Evolutionary conservation across 2,113 vertebrate genomes (phyloP).

Genomic region (Brachyhypopomus occidentalis): DNA sequence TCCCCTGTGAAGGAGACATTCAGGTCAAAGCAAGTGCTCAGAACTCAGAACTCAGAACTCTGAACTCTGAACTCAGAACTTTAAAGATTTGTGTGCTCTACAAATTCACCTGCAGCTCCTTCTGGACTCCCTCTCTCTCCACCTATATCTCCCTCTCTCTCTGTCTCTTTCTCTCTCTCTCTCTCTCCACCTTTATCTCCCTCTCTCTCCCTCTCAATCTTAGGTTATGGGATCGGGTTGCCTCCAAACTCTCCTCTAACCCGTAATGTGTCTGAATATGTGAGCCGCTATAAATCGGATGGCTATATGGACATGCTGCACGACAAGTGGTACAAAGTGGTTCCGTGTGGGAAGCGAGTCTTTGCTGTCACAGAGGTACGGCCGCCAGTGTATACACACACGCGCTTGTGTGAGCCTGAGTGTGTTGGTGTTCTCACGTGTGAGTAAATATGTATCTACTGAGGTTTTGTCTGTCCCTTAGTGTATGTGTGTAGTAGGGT

Average conservation of each 20-base stretch:
- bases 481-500: background rate
- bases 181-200: background rate
- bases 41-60: no score
- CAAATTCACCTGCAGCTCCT: background rate
- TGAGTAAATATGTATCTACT: no score
- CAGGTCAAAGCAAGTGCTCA: no score
- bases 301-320: slow-evolving; percentile 96
- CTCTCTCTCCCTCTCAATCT: slow-evolving; percentile 22
- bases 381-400: background rate
- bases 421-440: slow-evolving; percentile 35
- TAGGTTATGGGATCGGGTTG: slow-evolving; percentile 94
- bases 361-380: slow-evolving; percentile 92
- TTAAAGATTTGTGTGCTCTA: background rate
- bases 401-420: slow-evolving; percentile 15
- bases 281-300: slow-evolving; percentile 93
- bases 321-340: slow-evolving; percentile 96
- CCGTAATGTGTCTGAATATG: slow-evolving; percentile 89
- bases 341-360: slow-evolving; percentile 91
- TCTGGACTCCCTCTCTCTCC: background rate
- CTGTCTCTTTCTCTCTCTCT: background rate
- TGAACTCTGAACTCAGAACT: no score
- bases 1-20: no score
- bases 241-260: slow-evolving; percentile 89
- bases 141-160: background rate
- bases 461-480: background rate